Base-by-base conservation (phyloP, 1,140 invertebrate species). In the Micrasema minimum region DNA sequence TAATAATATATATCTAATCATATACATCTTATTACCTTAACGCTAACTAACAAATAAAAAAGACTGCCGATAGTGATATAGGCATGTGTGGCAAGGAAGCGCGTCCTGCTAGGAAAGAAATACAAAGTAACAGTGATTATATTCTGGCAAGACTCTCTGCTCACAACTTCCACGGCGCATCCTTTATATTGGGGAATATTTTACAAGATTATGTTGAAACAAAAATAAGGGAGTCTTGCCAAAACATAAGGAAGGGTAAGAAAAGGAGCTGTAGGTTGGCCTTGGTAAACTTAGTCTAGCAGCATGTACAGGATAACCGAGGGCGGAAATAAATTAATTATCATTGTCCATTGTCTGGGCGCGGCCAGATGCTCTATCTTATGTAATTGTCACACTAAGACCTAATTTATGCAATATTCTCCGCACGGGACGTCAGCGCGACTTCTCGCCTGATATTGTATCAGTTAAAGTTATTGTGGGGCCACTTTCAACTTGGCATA, bases 11-110 rank as follows among this genome's bases (percentile, higher is more conserved):
- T 64, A 64, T 64, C 59, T 64, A 53, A 67, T 67, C 48, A 67
- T 67, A 67, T 67, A 67, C 65, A 67, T 53, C 65, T 67, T 55
- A 67, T 67, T 48, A 43, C 50, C 50, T 67, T 67, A 67, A 38
- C 55, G 14, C 50, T 67, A 55, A 31, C 65, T 67, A 67, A 67
- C 50, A 67, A 67, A 67, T 67, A 43, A 55, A 66, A 35, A 67
- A 67, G 48, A 41, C 37, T 67, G 65, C 65, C 65, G 55, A 55
- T 67, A 55, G 41, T 53, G 35, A 37, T 48, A 51, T 51, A 51
- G 37, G 65, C 65, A 67, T 64, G 55, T 59, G 50, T 57, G 65
- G 65, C 65, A 67, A 67, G 37, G 48, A 53, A 67, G 65, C 65
- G 65, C 65, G 38, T 53, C 50, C 48, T 23, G 50, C 37, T n/a